phyloP scores from a whole-genome alignment of 2,888 invertebrate genomes.

The Crepidodera aurea region DNA sequence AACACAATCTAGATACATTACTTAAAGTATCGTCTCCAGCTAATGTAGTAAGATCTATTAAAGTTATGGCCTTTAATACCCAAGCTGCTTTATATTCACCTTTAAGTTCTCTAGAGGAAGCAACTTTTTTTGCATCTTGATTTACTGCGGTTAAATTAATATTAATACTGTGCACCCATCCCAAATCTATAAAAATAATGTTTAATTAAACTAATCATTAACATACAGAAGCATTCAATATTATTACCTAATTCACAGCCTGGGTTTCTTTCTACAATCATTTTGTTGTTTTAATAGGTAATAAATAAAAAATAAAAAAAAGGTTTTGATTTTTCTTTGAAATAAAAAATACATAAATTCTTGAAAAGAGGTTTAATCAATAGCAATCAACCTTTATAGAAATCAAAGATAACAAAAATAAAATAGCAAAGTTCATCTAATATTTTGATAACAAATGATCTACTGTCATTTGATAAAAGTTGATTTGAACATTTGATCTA shows the following conservation, averaged over 20 bases:
- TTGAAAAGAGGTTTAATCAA: too few species aligned
- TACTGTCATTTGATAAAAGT: too few species aligned
- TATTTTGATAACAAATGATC: too few species aligned
- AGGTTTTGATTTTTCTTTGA: too few species aligned
- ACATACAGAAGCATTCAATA: not conserved
- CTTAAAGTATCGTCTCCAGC: conserved; percentile 81
- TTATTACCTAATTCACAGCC: conserved; percentile 56
- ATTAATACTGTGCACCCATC: conserved; percentile 63
- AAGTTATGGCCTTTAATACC: conserved; percentile 82
- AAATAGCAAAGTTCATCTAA: too few species aligned
- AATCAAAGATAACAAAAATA: too few species aligned
- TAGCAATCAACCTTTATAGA: too few species aligned
- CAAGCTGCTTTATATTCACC: conserved; percentile 69
- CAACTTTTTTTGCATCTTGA: conserved; percentile 63
- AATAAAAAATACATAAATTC: too few species aligned
- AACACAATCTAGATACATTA: conserved; percentile 82
- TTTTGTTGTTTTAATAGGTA: too few species aligned
- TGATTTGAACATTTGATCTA: too few species aligned
- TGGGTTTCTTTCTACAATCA: conserved; percentile 49
- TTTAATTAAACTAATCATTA: conserved; percentile 7
- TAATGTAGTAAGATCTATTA: conserved; percentile 93
- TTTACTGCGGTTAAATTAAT: conserved; percentile 69
- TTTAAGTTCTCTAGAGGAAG: conserved; percentile 58
- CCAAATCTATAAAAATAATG: conserved; percentile 58
- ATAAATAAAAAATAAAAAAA: too few species aligned